Evolutionary conservation across 2,113 vertebrate genomes (phyloP), one percentile per base, ranked within the genome.

Genomic region (Plestiodon gilberti): DNA sequence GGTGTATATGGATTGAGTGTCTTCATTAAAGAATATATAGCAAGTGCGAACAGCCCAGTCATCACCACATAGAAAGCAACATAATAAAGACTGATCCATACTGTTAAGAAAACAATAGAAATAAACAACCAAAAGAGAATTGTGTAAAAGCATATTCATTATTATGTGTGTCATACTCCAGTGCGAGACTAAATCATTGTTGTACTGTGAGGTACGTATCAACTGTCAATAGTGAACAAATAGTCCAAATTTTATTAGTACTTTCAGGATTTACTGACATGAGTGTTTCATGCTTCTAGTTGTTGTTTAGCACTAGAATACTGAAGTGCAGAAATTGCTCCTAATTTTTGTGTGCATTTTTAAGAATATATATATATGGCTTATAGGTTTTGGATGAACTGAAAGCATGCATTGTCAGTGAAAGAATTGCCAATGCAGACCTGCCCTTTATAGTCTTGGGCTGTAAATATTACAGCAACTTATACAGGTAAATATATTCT

Each of bases 21-120:
- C 85, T 91, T 95, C 98, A 98, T 97, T 43, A 99, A 93, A 6
- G 89, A 94, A 13, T 97, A 99, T 87, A 98, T 93, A 88, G 96
- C 95, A 86, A 99, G 94, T 2, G 95, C 94, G 0, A 99, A 98
- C 78, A 98, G 86, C 13, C 89, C 93, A 0, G 96, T 96, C 96
- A 98, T 97, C 92, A 98, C 96, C 91, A 97, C 92, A 0, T 98
- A 98, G 96, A 98, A 99, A 55, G 96, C 98, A 83, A 96, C 93
- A 11, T 98, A 98, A 89, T 98, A 99, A 73, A 98, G 94, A 89
- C 96, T 98, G 96, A 99, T 98, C 97, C 97, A 98, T 82, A 98
- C 98, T 99, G 95, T 3, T 18, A 86, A 67, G 62, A 91, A 89
- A 88, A 86, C 22, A 35, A 23, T 8, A 52, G 85, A 59, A 15